Percentiles rank a stretch among this genome's conserved stretches.
These are phyloP conservation scores for Epinephelus malabaricus DNA, from an alignment of 2,797 vertebrate genomes.

Conservation along the genomic window DNA sequence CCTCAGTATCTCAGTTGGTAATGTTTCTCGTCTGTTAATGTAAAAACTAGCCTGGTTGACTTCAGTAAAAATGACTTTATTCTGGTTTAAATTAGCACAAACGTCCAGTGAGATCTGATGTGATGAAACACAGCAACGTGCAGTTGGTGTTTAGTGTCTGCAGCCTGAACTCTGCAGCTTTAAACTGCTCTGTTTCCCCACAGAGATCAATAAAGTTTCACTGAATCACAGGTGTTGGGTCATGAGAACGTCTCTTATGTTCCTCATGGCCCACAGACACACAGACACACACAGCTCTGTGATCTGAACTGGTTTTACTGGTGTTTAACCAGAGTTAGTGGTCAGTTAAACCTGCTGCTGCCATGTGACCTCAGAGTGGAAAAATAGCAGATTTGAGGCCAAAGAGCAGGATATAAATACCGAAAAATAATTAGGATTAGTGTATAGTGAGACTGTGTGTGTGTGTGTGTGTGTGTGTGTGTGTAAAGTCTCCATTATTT, in stretches of 20 bases:
- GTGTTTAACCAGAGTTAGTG: neutral
- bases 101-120: neutral
- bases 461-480: conserved; percentile 22
- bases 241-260: neutral
- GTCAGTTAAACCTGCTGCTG: conserved; percentile 26
- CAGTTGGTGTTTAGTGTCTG: neutral
- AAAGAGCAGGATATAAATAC: conserved; percentile 59
- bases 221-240: neutral
- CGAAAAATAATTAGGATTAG: conserved; percentile 53
- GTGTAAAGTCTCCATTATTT: conserved; percentile 54
- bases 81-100: neutral
- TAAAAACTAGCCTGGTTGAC: neutral
- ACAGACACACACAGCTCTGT: neutral
- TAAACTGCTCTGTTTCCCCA: neutral
- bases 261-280: neutral
- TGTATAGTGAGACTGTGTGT: conserved; percentile 25
- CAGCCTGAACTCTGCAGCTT: too few species aligned
- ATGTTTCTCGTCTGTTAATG: neutral
- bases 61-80: neutral
- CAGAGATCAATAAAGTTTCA: conserved; percentile 2
- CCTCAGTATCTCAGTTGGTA: neutral
- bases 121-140: neutral
- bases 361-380: conserved; percentile 44
- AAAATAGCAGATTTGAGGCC: conserved; percentile 38
- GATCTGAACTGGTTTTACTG: conserved; percentile 1